Percentiles rank a stretch among this genome's conserved stretches.
Evolutionary conservation across 2,888 invertebrate species (phyloP).

Genomic region (Tridacna gigas): DNA sequence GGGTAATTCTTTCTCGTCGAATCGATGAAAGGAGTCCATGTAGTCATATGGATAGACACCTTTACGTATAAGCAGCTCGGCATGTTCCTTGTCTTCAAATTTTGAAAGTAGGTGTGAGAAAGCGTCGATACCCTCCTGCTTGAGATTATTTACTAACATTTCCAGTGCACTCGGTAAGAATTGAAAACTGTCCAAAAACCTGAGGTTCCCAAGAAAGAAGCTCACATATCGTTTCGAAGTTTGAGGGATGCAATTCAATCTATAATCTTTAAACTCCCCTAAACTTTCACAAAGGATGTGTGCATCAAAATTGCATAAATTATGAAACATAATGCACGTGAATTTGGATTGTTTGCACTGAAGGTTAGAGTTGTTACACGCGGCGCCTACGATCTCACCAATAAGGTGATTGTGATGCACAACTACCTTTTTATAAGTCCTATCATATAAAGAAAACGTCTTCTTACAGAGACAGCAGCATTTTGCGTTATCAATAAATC

Average conservation of each 20-base stretch:
- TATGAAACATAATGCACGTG: constrained; percentile 45
- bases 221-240: constrained; percentile 50
- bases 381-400: constrained; percentile 34
- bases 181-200: constrained; percentile 55
- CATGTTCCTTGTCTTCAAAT: neutral
- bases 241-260: constrained; percentile 37
- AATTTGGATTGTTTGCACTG: constrained; percentile 34
- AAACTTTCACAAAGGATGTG: constrained; percentile 32
- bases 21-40: constrained; percentile 18
- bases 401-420: constrained; percentile 49
- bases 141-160: constrained; percentile 40
- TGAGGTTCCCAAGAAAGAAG: constrained; percentile 46
- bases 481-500: constrained; percentile 14
- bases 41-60: constrained; percentile 43
- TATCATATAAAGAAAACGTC: constrained; percentile 36
- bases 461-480: constrained; percentile 41
- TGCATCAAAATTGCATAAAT: constrained; percentile 39
- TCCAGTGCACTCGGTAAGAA: constrained; percentile 46
- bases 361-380: constrained; percentile 39
- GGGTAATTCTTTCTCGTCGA: constrained; percentile 31
- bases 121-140: constrained; percentile 42
- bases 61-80: constrained; percentile 24
- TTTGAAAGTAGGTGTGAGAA: constrained; percentile 41
- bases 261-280: constrained; percentile 38
- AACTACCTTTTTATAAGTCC: constrained; percentile 20